phyloP scores from a whole-genome alignment of 2,797 vertebrate genomes.

The Xyrichtys novacula region DNA sequence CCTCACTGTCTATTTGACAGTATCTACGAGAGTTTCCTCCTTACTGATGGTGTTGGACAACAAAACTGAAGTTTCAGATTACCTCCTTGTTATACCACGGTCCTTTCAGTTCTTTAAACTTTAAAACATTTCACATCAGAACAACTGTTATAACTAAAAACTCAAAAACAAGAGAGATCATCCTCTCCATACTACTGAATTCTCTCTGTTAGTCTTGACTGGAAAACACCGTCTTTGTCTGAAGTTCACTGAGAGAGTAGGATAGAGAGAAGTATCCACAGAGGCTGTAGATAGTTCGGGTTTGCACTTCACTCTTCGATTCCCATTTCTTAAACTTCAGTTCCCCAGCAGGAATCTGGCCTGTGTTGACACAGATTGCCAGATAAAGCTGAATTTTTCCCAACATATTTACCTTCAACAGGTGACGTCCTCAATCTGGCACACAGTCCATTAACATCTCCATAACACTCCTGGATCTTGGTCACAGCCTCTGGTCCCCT shows the following conservation, averaged over 20 bases:
- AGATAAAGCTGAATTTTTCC: not conserved
- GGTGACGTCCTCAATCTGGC: conserved; percentile 93
- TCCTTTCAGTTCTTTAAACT: no score
- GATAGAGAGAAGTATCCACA: no score
- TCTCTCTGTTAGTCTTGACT: conserved; percentile 1
- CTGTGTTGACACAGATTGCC: not conserved
- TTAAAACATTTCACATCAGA: no score
- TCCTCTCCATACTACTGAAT: not conserved
- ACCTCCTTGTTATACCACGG: not conserved
- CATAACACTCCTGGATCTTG: conserved; percentile 91
- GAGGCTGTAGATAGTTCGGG: not conserved
- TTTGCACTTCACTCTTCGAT: no score
- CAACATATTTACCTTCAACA: conserved; percentile 87
- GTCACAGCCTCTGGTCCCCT: conserved; percentile 89
- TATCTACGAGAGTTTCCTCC: not conserved
- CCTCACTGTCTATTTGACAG: not conserved
- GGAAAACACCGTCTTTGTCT: not conserved
- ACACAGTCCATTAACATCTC: conserved; percentile 93
- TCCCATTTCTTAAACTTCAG: conserved; percentile 4
- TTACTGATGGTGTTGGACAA: not conserved
- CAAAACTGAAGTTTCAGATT: not conserved
- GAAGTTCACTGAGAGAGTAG: not conserved
- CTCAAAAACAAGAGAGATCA: not conserved
- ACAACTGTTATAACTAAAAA: no score
- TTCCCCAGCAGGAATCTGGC: not conserved